Base-by-base conservation (phyloP, 2,113 vertebrate species). In the Salminus brasiliensis region DNA sequence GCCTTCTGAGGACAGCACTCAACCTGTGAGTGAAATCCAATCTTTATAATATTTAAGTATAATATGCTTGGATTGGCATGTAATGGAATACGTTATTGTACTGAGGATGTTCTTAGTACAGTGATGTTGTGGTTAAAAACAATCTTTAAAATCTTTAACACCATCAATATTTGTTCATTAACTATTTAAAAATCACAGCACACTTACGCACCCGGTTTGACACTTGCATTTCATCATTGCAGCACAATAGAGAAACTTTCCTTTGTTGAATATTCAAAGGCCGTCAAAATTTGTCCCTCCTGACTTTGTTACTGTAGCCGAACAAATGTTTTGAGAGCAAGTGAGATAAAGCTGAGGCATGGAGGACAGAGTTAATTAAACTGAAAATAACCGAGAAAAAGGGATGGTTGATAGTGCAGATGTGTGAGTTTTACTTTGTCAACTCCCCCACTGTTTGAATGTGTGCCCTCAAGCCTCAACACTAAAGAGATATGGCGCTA, bases 1-100 rank as follows among this genome's bases (percentile, higher is more conserved):
- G 30, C 10, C 60, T 5, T 75, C 86, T 81, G 68, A 76, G 74
- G 74, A 43, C 85, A 85, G 8, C 21, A 16, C 4, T 4, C 52
- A 59, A 11, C 79, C 81, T 88, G 91, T 92, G 80, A 89, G 80
- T 76, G 29, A 32, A 21, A 27, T 30, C 5, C 25, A 25, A 10
- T 79, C 57, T 52, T 32, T 23, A 32, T 71, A 16, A 34, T 74
- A 62, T 23, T 67, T 18, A 65, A 63, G 13, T 29, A 15, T n/a
- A n/a, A n/a, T n/a, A n/a, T n/a, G n/a, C n/a, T n/a, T n/a, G n/a
- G n/a, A n/a, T n/a, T n/a, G n/a, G n/a, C n/a, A n/a, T n/a, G n/a
- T n/a, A n/a, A n/a, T n/a, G n/a, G n/a, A n/a, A n/a, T n/a, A n/a
- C n/a, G n/a, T n/a, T n/a, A n/a, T n/a, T n/a, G n/a, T n/a, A n/a